phyloP scores from a whole-genome alignment of 2,888 invertebrate genomes.

The Yponomeuta plumbellus region DNA sequence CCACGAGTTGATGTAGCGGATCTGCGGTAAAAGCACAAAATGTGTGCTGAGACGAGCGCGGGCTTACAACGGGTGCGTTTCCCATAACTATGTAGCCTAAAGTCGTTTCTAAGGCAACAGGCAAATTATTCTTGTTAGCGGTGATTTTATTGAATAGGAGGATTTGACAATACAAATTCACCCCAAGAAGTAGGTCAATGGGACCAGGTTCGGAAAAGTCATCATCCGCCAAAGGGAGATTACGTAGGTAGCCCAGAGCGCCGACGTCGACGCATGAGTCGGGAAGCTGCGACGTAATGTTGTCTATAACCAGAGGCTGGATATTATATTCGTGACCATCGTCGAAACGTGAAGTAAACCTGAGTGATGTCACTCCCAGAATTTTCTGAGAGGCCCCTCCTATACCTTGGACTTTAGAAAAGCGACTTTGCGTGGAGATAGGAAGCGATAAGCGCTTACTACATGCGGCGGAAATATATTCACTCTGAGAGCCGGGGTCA shows the following conservation, averaged over 20 bases:
- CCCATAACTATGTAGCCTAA: constrained; percentile 18
- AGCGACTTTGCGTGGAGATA: constrained; percentile 1
- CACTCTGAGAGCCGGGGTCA: neutral
- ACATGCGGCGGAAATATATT: neutral
- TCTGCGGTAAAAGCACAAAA: constrained; percentile 16
- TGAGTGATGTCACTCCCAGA: constrained; percentile 8
- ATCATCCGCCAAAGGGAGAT: constrained; percentile 19
- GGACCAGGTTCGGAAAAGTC: constrained; percentile 17
- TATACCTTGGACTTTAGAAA: constrained; percentile 11
- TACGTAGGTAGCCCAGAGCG: constrained; percentile 1
- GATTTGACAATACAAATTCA: constrained; percentile 20
- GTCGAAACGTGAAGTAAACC: constrained; percentile 8
- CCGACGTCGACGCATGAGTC: constrained; percentile 17
- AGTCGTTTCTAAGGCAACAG: constrained; percentile 18
- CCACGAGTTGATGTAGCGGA: constrained; percentile 15
- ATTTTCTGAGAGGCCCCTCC: constrained; percentile 12
- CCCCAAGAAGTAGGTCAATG: constrained; percentile 21
- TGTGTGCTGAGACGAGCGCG: no score
- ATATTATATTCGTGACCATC: neutral
- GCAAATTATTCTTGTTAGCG: constrained; percentile 2
- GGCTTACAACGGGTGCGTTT: constrained; percentile 9
- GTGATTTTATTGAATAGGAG: constrained; percentile 18
- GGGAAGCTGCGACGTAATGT: constrained; percentile 17
- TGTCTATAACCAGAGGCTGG: constrained; percentile 17
- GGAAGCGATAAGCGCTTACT: neutral